Evolutionary conservation across 2,888 invertebrate genomes (phyloP).

Genomic region (Cepaea hortensis): DNA sequence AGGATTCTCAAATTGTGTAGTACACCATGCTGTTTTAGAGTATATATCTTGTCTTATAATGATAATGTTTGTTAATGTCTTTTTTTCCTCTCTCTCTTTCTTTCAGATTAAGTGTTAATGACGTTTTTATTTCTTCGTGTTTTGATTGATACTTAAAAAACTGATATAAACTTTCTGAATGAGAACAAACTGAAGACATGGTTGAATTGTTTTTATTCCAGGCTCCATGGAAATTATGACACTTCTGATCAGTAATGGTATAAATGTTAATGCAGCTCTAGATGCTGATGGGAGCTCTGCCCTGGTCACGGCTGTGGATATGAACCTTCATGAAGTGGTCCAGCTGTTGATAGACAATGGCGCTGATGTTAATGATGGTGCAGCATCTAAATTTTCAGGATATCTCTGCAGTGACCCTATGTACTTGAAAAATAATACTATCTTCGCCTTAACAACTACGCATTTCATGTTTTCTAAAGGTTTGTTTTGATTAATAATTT

Average conservation of each 20-base stretch:
- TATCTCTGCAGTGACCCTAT: constrained; percentile 44
- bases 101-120: too few relatives aligned
- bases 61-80: neutral
- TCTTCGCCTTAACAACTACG: neutral
- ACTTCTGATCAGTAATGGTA: constrained; percentile 37
- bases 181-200: too few relatives aligned
- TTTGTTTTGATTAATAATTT: neutral
- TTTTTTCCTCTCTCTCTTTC: neutral
- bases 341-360: constrained; percentile 42
- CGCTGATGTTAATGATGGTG: constrained; percentile 48
- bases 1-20: too few relatives aligned
- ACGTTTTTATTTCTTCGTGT: neutral
- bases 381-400: constrained; percentile 48
- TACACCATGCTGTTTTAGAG: neutral
- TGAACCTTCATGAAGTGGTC: constrained; percentile 41
- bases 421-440: neutral
- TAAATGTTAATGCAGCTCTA: constrained; percentile 48
- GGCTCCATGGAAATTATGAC: constrained; percentile 35
- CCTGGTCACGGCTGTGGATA: constrained; percentile 45
- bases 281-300: constrained; percentile 51
- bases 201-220: constrained; percentile 8
- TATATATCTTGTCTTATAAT: neutral
- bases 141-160: neutral
- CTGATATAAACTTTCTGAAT: too few relatives aligned
- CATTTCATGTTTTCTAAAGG: constrained; percentile 50